These are phyloP conservation scores for Littorina saxatilis DNA, from an alignment of 1,140 invertebrate species.

Conservation along the genomic window DNA sequence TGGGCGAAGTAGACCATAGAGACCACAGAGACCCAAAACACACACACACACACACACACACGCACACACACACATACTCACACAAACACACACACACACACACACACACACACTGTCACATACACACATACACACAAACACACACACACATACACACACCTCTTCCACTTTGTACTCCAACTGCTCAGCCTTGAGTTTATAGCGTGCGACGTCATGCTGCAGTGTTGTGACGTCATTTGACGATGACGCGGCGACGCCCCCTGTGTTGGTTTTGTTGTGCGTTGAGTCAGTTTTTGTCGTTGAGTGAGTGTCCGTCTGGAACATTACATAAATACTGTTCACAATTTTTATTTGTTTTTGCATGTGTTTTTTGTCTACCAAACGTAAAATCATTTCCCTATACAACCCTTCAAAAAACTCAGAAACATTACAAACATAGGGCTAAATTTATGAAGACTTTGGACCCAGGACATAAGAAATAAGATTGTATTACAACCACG, in stretches of 20 bases:
- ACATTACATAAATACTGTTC: background rate
- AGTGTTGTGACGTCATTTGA: slow-evolving; percentile 34
- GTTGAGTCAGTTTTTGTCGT: slow-evolving; percentile 1
- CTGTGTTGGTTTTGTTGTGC: background rate
- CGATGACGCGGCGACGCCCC: slow-evolving; percentile 14
- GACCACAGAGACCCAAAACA: no score
- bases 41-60: no score
- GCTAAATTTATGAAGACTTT: no score
- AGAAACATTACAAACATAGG: no score
- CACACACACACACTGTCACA: background rate
- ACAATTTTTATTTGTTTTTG: background rate
- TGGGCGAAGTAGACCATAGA: no score
- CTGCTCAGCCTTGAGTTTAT: slow-evolving; percentile 58
- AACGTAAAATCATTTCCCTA: no score
- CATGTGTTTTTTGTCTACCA: background rate
- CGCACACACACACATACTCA: background rate
- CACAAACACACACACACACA: background rate
- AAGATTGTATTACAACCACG: no score
- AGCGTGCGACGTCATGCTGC: slow-evolving; percentile 40
- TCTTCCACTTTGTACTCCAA: slow-evolving; percentile 66
- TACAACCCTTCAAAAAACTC: no score
- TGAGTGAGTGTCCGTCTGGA: background rate
- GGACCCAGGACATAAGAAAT: no score
- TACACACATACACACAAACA: background rate
- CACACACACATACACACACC: slow-evolving; percentile 43